Base-by-base conservation (phyloP, 1,140 invertebrate genomes). In the Aleiodes sp. region DNA sequence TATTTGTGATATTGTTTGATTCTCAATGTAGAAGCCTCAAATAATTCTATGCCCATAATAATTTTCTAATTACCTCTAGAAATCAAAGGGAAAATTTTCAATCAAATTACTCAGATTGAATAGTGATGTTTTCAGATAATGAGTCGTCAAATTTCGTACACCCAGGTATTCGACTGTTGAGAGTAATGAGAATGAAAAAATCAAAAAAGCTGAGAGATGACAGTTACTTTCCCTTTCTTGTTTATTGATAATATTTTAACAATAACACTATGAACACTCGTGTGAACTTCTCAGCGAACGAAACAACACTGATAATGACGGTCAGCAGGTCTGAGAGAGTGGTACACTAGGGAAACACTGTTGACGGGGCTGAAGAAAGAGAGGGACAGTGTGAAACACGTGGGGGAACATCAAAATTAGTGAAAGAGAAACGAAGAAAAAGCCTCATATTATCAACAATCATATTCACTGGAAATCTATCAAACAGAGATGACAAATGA, bases 281-380 rank as follows among this genome's bases (percentile, higher is more conserved):
- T 59, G 56, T 28, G 70, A 70, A 62, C 57, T 68, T 69, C 56
- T 21, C 73, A 70, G 71, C 71, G 68, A 67, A 67, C 68, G 73
- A 74, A 74, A 74, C 73, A 71, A 66, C 70, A 71, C 70, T 70
- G 73, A 74, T 71, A 71, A 71, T 69, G 35, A 61, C 52, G 63
- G 56, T 33, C 46, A 63, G 69, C 63, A 41, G 35, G 33, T 41
- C 29, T 35, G 19, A 16, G 10, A 28, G 31, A 35, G 26, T 16
- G 19, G 60, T 28, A 24, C 35, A 46, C 14, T 33, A 65, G 68
- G 39, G 62, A 65, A 64, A 66, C 67, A 62, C 61, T 43, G 62
- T 63, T 59, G 28, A 72, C 65, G 65, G 12, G 39, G 61, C 69
- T 21, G 19, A 10, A 59, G 28, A 59, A 59, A 59, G 56, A 60